phyloP scores from a whole-genome alignment of 2,888 invertebrate genomes.

The Drosophila buzzatii region DNA sequence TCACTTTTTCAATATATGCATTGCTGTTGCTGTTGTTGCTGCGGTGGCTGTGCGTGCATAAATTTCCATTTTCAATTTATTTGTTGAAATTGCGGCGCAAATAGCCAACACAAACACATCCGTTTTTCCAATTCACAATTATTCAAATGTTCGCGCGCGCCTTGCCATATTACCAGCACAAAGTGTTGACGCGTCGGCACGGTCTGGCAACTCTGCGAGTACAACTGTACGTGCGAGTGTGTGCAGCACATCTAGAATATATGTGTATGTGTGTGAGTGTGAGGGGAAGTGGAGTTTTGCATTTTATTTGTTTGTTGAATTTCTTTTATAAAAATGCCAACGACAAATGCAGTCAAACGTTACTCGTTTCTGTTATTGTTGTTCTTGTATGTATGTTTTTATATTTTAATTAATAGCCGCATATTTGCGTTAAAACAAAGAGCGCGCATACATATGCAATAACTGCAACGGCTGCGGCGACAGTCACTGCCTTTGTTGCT shows the following conservation, averaged over 20 bases:
- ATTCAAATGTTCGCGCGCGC: conserved; percentile 68
- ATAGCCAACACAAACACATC: conserved; percentile 29
- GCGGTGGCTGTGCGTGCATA: conserved; percentile 38
- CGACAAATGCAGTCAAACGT: conserved; percentile 67
- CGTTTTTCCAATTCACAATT: conserved; percentile 45
- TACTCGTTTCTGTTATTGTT: conserved; percentile 42
- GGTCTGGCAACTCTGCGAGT: conserved; percentile 54
- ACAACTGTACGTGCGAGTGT: conserved; percentile 62
- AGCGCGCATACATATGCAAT: conserved; percentile 44
- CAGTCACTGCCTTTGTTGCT: conserved; percentile 69
- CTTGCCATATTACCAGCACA: conserved; percentile 56
- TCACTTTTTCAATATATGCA: conserved; percentile 70
- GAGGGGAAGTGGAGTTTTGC: conserved; percentile 66
- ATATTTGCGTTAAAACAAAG: conserved; percentile 76
- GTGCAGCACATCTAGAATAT: conserved; percentile 29
- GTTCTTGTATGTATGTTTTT: conserved; percentile 23
- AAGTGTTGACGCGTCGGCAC: conserved; percentile 37
- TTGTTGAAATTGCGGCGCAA: conserved; percentile 55
- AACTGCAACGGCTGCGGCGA: conserved; percentile 45
- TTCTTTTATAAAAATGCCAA: conserved; percentile 43
- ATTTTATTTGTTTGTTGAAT: conserved; percentile 14
- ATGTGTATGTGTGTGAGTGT: conserved; percentile 27
- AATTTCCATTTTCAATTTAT: conserved; percentile 59
- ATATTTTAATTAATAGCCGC: conserved; percentile 79
- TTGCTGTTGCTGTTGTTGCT: conserved; percentile 11